A percentile compares a stretch with the other conserved stretches of the same genome.
Evolutionary conservation across 2,797 vertebrate genomes (phyloP).

Genomic region (Gymnodraco acuticeps): DNA sequence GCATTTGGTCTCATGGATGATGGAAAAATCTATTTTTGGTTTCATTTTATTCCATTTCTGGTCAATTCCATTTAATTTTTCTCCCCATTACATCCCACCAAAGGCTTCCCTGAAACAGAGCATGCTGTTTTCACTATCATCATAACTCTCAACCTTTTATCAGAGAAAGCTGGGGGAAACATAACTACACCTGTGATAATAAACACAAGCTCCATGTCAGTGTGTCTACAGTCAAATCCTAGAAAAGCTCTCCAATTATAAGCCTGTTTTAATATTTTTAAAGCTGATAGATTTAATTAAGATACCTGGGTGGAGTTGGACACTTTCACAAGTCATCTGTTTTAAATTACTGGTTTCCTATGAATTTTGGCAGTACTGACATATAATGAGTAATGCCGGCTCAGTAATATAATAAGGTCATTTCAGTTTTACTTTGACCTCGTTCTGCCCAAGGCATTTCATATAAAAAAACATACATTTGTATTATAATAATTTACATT

Average conservation of each 20-base stretch:
- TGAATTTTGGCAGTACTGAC: background rate
- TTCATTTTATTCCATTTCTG: too few relatives aligned
- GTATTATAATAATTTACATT: background rate
- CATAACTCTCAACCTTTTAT: slow-evolving; percentile 11
- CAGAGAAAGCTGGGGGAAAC: slow-evolving; percentile 15
- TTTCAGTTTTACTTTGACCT: slow-evolving; percentile 1
- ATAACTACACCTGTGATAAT: slow-evolving; percentile 41
- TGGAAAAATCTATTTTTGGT: too few relatives aligned
- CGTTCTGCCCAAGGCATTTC: background rate
- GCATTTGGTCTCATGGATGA: background rate
- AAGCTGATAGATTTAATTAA: background rate
- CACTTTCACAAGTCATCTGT: slow-evolving; percentile 13
- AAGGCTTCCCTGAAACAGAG: slow-evolving; percentile 14
- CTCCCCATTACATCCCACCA: slow-evolving; percentile 1
- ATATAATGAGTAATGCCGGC: background rate
- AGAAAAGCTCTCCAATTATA: background rate
- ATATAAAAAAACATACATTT: background rate
- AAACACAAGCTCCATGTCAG: slow-evolving; percentile 8
- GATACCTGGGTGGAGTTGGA: background rate
- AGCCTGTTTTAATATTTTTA: background rate
- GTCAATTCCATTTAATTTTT: background rate
- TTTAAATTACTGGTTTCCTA: slow-evolving; percentile 14
- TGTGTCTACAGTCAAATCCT: background rate
- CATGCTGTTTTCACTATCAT: slow-evolving; percentile 25
- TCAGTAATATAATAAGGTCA: slow-evolving; percentile 1